phyloP scores from a whole-genome alignment of 2,113 vertebrate species.

The Perca flavescens region DNA sequence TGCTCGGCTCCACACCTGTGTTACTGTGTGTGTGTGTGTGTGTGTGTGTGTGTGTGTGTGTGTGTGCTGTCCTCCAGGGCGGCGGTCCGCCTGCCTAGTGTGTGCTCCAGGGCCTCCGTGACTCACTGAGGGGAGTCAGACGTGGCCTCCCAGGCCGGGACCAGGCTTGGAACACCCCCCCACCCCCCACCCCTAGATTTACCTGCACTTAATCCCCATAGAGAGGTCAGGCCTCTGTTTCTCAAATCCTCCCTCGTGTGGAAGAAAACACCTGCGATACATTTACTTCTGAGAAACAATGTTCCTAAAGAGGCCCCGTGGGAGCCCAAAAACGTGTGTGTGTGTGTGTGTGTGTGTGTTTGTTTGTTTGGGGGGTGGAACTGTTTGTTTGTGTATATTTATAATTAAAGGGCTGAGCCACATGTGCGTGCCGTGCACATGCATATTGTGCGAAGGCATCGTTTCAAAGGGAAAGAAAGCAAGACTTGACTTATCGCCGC shows the following conservation, averaged over 20 bases:
- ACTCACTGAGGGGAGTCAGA: constrained; percentile 66
- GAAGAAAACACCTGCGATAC: constrained; percentile 73
- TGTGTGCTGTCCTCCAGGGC: constrained; percentile 57
- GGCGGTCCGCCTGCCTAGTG: constrained; percentile 40
- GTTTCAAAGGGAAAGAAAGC: constrained; percentile 44
- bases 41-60: constrained; percentile 22
- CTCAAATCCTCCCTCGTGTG: constrained; percentile 53
- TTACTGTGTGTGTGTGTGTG: constrained; percentile 20
- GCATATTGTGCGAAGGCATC: constrained; percentile 15
- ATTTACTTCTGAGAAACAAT: constrained; percentile 66
- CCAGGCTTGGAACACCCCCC: constrained; percentile 49
- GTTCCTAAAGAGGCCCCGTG: constrained; percentile 68
- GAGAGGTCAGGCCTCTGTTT: constrained; percentile 70
- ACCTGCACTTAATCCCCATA: constrained; percentile 75
- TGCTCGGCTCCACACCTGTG: constrained; percentile 73
- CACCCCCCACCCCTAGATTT: constrained; percentile 31
- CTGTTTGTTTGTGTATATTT: constrained; percentile 59
- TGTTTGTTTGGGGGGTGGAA: constrained; percentile 15
- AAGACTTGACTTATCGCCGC: constrained; percentile 46
- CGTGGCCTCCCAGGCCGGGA: constrained; percentile 54
- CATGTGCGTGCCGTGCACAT: neutral
- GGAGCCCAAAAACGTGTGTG: constrained; percentile 54
- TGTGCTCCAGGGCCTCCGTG: constrained; percentile 62
- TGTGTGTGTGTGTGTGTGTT: constrained; percentile 49
- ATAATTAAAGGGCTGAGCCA: constrained; percentile 52